phyloP scores from a whole-genome alignment of 2,888 invertebrate genomes.

The Eurytoma adleriae region DNA sequence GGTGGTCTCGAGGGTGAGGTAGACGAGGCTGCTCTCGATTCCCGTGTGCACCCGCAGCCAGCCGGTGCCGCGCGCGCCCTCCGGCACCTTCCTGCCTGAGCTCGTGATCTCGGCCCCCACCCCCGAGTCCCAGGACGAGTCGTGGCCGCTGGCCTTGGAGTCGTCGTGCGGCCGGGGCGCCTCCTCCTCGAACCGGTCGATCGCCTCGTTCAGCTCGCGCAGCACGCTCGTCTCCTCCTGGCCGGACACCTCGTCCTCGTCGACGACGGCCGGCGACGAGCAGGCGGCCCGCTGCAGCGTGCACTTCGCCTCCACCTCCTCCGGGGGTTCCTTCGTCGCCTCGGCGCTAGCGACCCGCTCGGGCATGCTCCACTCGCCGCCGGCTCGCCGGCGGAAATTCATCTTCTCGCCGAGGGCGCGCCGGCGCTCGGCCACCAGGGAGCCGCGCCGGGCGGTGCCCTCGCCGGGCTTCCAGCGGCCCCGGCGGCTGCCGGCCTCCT shows the following conservation, averaged over 20 bases:
- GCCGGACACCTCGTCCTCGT: background rate
- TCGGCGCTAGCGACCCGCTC: background rate
- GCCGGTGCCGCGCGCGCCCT: constrained; percentile 77
- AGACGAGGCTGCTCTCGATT: constrained; percentile 79
- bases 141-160: constrained; percentile 63
- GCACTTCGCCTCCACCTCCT: background rate
- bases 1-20: constrained; percentile 79
- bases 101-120: constrained; percentile 76
- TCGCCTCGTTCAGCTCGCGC: constrained; percentile 70
- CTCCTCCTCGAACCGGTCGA: constrained; percentile 69
- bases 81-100: background rate
- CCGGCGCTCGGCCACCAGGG: constrained; percentile 9
- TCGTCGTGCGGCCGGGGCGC: constrained; percentile 37
- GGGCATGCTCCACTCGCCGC: constrained; percentile 43
- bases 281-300: constrained; percentile 5
- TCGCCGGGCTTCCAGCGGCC: constrained; percentile 31
- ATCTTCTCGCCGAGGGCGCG: constrained; percentile 41
- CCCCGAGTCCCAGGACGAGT: constrained; percentile 74
- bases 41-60: constrained; percentile 82
- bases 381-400: constrained; percentile 38
- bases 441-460: background rate
- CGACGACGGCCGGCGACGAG: background rate
- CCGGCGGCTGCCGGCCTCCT: constrained; percentile 56
- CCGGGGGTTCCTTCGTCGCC: constrained; percentile 4
- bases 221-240: constrained; percentile 62